These are phyloP conservation scores for Anolis apletophallus DNA, from an alignment of 2,797 vertebrate genomes.

Conservation along the genomic window DNA sequence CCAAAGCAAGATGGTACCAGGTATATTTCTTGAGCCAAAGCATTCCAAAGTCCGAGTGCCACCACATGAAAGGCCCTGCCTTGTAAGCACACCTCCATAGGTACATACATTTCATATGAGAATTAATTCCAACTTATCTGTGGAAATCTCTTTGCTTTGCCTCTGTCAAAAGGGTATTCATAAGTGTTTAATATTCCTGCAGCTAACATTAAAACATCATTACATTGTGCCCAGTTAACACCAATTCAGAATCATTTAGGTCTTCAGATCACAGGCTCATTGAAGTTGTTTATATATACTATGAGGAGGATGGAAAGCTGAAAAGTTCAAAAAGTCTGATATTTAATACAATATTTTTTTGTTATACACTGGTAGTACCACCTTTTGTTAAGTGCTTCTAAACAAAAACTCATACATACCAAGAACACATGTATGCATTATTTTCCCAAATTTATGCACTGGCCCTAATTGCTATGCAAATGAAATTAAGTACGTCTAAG, in stretches of 20 bases:
- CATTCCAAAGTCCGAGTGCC: neutral
- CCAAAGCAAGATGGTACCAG: neutral
- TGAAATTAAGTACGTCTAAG: conserved; percentile 75
- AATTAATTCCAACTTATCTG: neutral
- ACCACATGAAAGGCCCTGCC: neutral
- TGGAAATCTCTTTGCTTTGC: neutral
- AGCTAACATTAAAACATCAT: neutral
- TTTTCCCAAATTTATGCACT: conserved; percentile 69
- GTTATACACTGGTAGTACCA: conserved; percentile 12
- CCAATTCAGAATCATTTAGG: neutral
- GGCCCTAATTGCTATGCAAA: conserved; percentile 74
- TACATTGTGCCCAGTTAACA: neutral
- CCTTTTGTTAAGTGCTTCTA: conserved; percentile 32
- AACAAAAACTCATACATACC: conserved; percentile 52
- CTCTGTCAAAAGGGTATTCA: neutral
- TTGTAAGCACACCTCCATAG: neutral
- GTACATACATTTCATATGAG: neutral
- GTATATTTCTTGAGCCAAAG: neutral
- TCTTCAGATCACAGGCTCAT: neutral
- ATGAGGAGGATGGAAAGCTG: neutral
- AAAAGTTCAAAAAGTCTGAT: conserved; percentile 26
- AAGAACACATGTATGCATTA: conserved; percentile 63
- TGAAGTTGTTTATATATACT: neutral
- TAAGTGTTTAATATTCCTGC: neutral
- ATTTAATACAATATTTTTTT: conserved; percentile 1